These are phyloP conservation scores for Microcaecilia unicolor DNA, from an alignment of 2,797 vertebrate species.

Conservation along the genomic window DNA sequence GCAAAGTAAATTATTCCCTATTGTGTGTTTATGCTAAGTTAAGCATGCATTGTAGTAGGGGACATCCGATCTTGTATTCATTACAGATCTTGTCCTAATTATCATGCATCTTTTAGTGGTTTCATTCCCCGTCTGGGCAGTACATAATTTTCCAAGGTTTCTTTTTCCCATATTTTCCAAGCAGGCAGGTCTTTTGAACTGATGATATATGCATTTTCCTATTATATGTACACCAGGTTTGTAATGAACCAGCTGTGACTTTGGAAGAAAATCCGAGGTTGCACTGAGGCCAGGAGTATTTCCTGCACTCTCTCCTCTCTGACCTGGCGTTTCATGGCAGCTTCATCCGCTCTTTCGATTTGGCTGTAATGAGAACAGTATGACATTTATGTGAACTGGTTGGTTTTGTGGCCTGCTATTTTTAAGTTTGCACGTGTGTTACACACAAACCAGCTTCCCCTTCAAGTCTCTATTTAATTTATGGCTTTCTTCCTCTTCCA, in stretches of 20 bases:
- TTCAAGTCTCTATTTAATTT: too few species aligned
- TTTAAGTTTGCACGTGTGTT: neutral
- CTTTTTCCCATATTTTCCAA: neutral
- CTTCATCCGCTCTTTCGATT: rapidly evolving
- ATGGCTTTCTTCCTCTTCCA: too few species aligned
- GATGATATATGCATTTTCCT: neutral
- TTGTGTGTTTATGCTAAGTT: too few species aligned
- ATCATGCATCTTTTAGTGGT: too few species aligned
- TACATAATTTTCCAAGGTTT: too few species aligned
- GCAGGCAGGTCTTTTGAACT: neutral
- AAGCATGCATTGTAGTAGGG: too few species aligned
- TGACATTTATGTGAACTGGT: too few species aligned
- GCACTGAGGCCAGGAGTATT: neutral
- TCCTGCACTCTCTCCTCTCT: rapidly evolving
- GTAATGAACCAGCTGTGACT: neutral
- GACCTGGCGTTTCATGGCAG: neutral
- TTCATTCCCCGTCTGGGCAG: too few species aligned
- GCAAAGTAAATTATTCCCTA: too few species aligned
- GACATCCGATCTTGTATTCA: too few species aligned
- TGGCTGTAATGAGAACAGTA: rapidly evolving
- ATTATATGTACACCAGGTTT: neutral
- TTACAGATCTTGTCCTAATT: too few species aligned
- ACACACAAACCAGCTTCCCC: neutral
- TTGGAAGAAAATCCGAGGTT: neutral
- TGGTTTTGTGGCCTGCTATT: too few species aligned